Conservation (phyloP, 2,888 invertebrate genomes). For the Athalia cordata region DNA sequence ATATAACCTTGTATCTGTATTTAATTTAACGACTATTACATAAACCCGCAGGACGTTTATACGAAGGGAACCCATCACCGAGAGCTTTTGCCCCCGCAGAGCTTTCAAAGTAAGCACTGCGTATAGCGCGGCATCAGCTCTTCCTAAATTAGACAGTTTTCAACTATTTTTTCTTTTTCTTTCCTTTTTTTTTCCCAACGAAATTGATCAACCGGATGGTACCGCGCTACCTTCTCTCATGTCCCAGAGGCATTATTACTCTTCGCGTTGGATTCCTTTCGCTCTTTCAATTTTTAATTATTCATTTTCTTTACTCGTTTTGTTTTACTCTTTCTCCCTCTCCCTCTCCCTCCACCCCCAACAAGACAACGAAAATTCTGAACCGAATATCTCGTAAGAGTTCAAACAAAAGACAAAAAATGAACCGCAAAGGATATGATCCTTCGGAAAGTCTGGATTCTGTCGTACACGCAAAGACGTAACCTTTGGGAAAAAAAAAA, state of each 20-base stretch:
- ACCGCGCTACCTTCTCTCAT: not conserved
- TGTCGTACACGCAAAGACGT: too few relatives aligned
- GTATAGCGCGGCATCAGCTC: not conserved
- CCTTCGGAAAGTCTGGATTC: too few relatives aligned
- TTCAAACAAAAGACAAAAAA: not conserved
- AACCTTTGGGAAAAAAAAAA: too few relatives aligned
- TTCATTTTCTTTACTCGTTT: not conserved
- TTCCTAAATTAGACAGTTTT: constrained; percentile 17
- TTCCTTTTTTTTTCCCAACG: not conserved
- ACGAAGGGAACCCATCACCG: not conserved
- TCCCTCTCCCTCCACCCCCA: not conserved
- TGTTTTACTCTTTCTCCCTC: not conserved
- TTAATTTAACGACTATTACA: too few relatives aligned
- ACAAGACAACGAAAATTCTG: not conserved
- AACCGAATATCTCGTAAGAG: not conserved
- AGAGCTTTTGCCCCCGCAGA: not conserved
- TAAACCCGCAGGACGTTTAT: not conserved
- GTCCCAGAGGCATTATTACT: not conserved
- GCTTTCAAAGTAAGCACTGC: not conserved
- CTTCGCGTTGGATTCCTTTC: not conserved
- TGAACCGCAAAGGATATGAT: too few relatives aligned
- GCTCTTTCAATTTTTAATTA: not conserved
- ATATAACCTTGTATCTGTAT: too few relatives aligned
- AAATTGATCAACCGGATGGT: constrained; percentile 20
- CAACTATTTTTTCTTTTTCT: constrained; percentile 12